These are phyloP conservation scores for Heliangelus exortis DNA, from an alignment of 2,797 vertebrate genomes.

Conservation along the genomic window DNA sequence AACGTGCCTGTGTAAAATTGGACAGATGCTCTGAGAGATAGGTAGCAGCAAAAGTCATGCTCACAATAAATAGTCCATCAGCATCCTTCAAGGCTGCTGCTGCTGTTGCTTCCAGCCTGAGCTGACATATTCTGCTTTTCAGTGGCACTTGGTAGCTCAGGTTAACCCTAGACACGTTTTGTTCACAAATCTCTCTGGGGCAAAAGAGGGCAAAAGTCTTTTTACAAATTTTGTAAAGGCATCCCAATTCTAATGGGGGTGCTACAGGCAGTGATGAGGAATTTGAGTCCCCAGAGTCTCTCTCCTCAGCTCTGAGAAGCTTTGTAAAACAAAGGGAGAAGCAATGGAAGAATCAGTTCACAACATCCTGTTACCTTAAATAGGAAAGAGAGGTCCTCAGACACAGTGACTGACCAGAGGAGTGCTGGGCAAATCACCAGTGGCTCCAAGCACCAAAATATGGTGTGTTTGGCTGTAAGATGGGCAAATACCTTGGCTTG, in stretches of 20 bases:
- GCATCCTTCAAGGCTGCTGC: neutral
- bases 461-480: neutral
- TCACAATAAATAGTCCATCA: neutral
- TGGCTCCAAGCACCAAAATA: neutral
- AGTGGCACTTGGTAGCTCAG: neutral
- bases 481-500: neutral
- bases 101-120: neutral
- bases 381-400: neutral
- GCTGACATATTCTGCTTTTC: neutral
- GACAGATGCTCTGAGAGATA: neutral
- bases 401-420: neutral
- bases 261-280: neutral
- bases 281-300: neutral
- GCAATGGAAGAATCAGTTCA: neutral
- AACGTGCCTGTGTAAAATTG: neutral
- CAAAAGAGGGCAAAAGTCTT: neutral
- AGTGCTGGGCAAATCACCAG: neutral
- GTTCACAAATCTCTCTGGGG: neutral
- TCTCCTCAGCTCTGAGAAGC: neutral
- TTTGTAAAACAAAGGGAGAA: neutral
- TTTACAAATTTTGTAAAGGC: neutral
- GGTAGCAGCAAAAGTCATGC: neutral
- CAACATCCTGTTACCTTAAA: neutral
- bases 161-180: neutral
- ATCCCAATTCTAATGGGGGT: neutral